Conservation (phyloP, 2,888 invertebrate species). For the Agapostemon virescens region DNA sequence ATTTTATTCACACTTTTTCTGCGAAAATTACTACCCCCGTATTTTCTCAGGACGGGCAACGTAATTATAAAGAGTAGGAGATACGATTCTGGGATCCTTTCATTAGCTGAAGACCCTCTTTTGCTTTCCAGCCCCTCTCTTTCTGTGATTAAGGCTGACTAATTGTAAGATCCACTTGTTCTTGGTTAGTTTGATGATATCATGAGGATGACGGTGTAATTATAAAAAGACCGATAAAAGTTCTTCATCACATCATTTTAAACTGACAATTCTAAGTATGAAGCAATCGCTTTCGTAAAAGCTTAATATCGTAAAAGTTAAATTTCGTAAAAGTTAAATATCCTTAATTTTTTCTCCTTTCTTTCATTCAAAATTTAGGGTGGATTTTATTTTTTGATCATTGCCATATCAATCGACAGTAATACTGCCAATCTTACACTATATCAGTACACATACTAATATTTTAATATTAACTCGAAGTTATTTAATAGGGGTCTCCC, state of each 20-base stretch:
- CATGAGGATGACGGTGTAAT: not conserved
- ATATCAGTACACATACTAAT: too few relatives aligned
- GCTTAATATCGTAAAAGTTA: too few relatives aligned
- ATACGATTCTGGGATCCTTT: slow-evolving; percentile 5
- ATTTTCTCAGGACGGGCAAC: not conserved
- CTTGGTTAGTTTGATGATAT: not conserved
- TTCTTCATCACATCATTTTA: not conserved
- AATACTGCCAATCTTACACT: too few relatives aligned
- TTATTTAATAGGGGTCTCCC: too few relatives aligned
- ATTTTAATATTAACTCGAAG: too few relatives aligned
- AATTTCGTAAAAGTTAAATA: too few relatives aligned
- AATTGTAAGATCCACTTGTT: not conserved
- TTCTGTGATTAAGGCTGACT: not conserved
- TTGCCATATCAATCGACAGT: too few relatives aligned
- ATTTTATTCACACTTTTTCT: not conserved
- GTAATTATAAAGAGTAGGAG: not conserved
- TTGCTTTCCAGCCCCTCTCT: slow-evolving; percentile 1
- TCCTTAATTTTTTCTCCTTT: too few relatives aligned
- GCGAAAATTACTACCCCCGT: not conserved
- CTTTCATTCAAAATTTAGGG: too few relatives aligned
- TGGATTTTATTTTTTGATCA: too few relatives aligned
- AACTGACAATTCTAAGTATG: not conserved
- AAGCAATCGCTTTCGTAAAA: too few relatives aligned
- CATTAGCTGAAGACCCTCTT: not conserved
- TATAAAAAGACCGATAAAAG: not conserved